phyloP scores from a whole-genome alignment of 2,797 vertebrate species.

The Anguilla obscura region DNA sequence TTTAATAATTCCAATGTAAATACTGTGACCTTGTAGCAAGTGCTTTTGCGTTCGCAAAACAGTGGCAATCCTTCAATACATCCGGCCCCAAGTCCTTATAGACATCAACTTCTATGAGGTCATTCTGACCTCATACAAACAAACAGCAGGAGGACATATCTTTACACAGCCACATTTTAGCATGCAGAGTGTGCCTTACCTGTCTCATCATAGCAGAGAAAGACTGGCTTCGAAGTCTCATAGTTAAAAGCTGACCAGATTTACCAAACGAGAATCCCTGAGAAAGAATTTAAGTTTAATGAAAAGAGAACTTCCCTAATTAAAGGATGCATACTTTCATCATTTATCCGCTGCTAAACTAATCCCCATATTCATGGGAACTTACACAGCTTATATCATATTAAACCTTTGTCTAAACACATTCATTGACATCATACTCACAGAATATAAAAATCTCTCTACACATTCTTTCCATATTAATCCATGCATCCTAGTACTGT shows the following conservation, averaged over 20 bases:
- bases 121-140: background rate
- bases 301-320: background rate
- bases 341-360: background rate
- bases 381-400: background rate
- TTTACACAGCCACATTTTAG: background rate
- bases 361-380: background rate
- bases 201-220: constrained; percentile 57
- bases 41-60: background rate
- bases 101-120: too few species aligned
- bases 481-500: too few species aligned
- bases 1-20: background rate
- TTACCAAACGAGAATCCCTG: constrained; percentile 54
- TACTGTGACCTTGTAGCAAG: background rate
- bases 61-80: background rate
- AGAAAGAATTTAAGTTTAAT: background rate
- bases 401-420: too few species aligned
- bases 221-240: constrained; percentile 49
- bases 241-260: constrained; percentile 50
- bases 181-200: constrained; percentile 43
- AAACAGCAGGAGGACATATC: background rate
- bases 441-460: too few species aligned
- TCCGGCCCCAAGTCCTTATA: too few species aligned
- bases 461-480: too few species aligned
- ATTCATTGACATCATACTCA: too few species aligned
- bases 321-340: background rate